These are phyloP conservation scores for Euplexia lucipara DNA, from an alignment of 2,888 invertebrate species.

Conservation along the genomic window DNA sequence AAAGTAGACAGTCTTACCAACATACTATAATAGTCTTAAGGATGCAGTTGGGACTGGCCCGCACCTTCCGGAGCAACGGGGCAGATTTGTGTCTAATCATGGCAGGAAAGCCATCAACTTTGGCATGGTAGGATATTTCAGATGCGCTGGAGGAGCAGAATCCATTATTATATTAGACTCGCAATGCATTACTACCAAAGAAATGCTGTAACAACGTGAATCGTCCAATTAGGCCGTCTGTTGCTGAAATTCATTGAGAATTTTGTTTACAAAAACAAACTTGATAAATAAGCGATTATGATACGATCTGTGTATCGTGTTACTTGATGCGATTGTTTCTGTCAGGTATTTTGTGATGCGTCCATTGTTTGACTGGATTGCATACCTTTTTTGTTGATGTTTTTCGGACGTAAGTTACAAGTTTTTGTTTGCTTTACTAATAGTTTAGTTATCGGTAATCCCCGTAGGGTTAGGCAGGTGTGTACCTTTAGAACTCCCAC, in stretches of 20 bases:
- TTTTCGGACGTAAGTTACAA: too few relatives aligned
- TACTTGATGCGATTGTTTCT: constrained; percentile 28
- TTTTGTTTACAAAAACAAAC: constrained; percentile 44
- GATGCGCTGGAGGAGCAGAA: too few relatives aligned
- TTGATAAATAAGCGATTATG: constrained; percentile 52
- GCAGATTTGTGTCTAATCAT: too few relatives aligned
- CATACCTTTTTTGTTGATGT: background rate
- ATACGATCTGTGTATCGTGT: constrained; percentile 30
- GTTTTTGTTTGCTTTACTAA: background rate
- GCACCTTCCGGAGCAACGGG: too few relatives aligned
- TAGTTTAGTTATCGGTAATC: background rate
- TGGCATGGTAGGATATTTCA: too few relatives aligned
- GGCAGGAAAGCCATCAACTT: too few relatives aligned
- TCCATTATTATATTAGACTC: constrained; percentile 8
- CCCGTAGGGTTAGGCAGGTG: too few relatives aligned
- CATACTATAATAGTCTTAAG: too few relatives aligned
- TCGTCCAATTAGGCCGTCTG: constrained; percentile 43
- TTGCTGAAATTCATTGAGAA: constrained; percentile 44
- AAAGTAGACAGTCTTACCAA: too few relatives aligned
- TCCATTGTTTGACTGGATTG: background rate
- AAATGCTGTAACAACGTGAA: constrained; percentile 21
- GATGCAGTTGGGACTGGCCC: too few relatives aligned
- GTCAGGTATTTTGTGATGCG: constrained; percentile 25
- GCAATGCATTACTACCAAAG: constrained; percentile 32
- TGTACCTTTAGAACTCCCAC: too few relatives aligned